Conservation (phyloP, 2,113 vertebrate genomes). For the Chlorodrepanis virens region DNA sequence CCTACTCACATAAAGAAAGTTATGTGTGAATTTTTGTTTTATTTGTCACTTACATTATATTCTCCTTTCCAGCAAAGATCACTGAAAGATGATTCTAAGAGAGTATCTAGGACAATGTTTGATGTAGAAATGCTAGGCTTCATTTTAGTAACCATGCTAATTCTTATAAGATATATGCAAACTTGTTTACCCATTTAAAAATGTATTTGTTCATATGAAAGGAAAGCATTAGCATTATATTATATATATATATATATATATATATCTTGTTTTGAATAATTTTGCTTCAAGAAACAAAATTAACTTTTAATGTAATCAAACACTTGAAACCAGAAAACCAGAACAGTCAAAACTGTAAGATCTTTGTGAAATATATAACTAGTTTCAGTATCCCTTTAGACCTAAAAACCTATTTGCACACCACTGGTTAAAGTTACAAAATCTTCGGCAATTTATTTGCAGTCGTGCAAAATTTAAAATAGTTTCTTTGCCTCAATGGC, state of each 20-base stretch:
- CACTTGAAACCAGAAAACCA: neutral
- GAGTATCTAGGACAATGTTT: neutral
- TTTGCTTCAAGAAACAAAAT: neutral
- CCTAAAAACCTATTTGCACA: neutral
- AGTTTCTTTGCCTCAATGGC: neutral
- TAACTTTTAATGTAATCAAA: neutral
- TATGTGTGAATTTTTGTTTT: neutral
- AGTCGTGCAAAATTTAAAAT: neutral
- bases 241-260: too few relatives aligned
- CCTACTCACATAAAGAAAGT: neutral
- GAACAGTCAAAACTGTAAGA: neutral
- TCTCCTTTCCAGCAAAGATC: neutral
- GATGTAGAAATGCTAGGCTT: neutral
- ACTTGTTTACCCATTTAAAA: neutral
- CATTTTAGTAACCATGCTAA: neutral
- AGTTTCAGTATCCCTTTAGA: neutral
- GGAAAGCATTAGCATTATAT: neutral
- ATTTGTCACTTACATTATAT: neutral
- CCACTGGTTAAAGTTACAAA: neutral
- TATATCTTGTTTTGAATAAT: neutral
- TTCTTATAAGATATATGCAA: neutral
- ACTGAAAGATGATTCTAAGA: neutral
- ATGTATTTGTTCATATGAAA: neutral
- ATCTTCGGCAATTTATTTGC: neutral
- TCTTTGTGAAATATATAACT: neutral